Evolutionary conservation across 2,113 vertebrate genomes (phyloP), one percentile per base, ranked within the genome.

Genomic region (Romanogobio albipinnatus): DNA sequence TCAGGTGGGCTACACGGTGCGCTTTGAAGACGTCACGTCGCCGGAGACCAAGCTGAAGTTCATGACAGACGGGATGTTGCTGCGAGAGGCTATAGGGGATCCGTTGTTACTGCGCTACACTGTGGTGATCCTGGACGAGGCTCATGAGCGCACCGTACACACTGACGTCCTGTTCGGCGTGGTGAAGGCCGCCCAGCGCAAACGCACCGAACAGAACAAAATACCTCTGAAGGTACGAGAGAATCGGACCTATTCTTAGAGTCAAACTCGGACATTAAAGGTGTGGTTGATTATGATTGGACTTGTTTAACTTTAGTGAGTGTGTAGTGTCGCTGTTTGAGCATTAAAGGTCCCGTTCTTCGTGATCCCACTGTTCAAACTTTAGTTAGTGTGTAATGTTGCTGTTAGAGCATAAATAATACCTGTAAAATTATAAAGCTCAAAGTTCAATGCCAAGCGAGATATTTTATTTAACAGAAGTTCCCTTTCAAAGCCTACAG

Each of bases 151-250:
- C 88, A 98, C 97, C 0, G 89, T 99, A 70, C 97, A 99, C 88
- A 99, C 98, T 0, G 98, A 99, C 0, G 97, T 99, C 11, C 96
- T 99, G 62, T 97, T 99, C 0, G 98, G 97, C 0, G 97, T 99
- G 88, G 97, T 98, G 43, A 99, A 99, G 88, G 88, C 91, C 0
- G 97, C 98, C 0, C 97, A 99, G 45, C 94, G 92, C 90, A 95
- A 94, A 66, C 94, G 98, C 8, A 95, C 89, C 85, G 96, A 97
- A 0, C 92, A 94, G n/a, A 94, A 94, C 83, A 98, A 96, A 83
- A 84, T 94, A 56, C 96, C 96, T 0, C 90, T 99, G 14, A 98
- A 97, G 89, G 97, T 98, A 84, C 1, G 92, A 80, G 24, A 17
- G 3, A 3, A 68, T 9, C 33, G 26, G 10, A 56, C 13, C 5